Evolutionary conservation across 2,113 vertebrate genomes (phyloP).

Genomic region (Semnornis frantzii): DNA sequence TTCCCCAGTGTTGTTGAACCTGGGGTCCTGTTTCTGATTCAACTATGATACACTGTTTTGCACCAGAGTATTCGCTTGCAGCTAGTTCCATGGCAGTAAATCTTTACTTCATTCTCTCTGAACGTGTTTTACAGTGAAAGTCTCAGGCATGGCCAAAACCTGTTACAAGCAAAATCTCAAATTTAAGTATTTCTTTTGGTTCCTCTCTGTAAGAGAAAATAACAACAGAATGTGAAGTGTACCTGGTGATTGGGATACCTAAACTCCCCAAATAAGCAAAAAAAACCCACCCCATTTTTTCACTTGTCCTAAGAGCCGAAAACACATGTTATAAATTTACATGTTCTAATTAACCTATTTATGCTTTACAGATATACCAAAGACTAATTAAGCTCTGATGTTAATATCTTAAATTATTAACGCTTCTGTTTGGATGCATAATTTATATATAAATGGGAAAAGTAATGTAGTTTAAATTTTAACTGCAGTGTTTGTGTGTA

Average conservation of each 20-base stretch:
- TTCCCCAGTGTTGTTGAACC: background rate
- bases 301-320: background rate
- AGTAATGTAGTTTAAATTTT: conserved; percentile 28
- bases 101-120: background rate
- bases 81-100: background rate
- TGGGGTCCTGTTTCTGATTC: background rate
- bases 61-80: background rate
- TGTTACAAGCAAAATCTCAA: background rate
- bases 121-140: background rate
- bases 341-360: conserved; percentile 22
- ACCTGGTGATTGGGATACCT: background rate
- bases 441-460: conserved; percentile 55
- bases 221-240: background rate
- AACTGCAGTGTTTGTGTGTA: background rate
- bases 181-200: background rate
- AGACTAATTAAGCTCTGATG: conserved; percentile 31
- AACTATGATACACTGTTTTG: background rate
- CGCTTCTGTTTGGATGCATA: conserved; percentile 44
- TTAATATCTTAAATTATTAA: conserved; percentile 58
- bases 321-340: background rate
- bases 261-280: background rate
- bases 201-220: background rate
- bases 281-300: background rate
- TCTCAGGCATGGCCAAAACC: background rate
- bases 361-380: conserved; percentile 16